Conservation (phyloP, 2,888 invertebrate genomes). For the Ornithoptera alexandrae region DNA sequence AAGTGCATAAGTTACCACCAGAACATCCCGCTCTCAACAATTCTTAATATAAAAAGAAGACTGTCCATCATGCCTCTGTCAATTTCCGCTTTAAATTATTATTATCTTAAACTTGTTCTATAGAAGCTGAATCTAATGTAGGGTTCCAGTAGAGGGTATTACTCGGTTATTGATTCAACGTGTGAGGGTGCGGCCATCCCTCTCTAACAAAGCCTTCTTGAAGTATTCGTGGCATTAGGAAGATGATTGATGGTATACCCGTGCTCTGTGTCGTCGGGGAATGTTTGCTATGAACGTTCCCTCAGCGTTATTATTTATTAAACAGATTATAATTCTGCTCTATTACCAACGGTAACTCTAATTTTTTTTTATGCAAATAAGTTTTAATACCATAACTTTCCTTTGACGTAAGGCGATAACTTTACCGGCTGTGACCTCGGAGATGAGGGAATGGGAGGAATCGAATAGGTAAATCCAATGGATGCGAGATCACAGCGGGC, state of each 20-base stretch:
- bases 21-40: too few species aligned
- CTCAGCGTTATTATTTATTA: not conserved
- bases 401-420: too few species aligned
- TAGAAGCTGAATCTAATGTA: not conserved
- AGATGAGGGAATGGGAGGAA: too few species aligned
- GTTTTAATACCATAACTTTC: too few species aligned
- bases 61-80: too few species aligned
- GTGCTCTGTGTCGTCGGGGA: conserved; percentile 4
- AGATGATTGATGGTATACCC: conserved; percentile 15
- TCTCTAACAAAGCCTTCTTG: conserved; percentile 20
- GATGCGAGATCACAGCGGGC: not conserved
- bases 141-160: conserved; percentile 6
- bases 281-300: conserved; percentile 2
- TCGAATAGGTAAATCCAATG: not conserved
- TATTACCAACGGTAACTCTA: not conserved
- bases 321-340: not conserved
- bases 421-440: too few species aligned
- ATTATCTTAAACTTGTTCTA: not conserved
- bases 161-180: conserved; percentile 16
- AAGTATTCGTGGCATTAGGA: conserved; percentile 17
- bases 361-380: too few species aligned
- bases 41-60: too few species aligned
- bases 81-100: not conserved
- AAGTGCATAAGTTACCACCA: too few species aligned
- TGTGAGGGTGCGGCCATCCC: conserved; percentile 4